phyloP scores from a whole-genome alignment of 2,113 vertebrate species.

The Tragelaphus strepsiceros region DNA sequence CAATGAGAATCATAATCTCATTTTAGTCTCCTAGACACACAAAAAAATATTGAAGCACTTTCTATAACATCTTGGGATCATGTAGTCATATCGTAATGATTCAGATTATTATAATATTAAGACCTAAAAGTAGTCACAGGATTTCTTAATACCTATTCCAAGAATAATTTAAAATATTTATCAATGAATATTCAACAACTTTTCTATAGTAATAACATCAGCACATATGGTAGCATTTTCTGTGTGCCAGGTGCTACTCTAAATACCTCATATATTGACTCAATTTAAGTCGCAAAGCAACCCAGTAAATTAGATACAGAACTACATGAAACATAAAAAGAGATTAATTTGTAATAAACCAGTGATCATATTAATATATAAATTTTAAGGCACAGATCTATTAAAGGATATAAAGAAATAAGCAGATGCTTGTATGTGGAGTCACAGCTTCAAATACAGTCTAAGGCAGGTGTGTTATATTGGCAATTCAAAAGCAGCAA shows the following conservation, averaged over 20 bases:
- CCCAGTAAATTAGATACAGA: background rate
- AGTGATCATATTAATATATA: background rate
- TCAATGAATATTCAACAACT: background rate
- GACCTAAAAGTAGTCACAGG: background rate
- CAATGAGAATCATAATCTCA: background rate
- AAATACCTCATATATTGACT: background rate
- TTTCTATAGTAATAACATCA: background rate
- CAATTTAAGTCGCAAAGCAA: background rate
- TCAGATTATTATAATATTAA: background rate
- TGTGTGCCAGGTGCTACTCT: background rate
- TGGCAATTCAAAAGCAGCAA: background rate
- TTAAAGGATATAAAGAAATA: background rate
- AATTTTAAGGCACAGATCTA: background rate
- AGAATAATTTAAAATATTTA: constrained; percentile 2
- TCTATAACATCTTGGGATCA: background rate
- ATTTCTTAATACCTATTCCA: background rate
- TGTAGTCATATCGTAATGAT: background rate
- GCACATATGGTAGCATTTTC: background rate
- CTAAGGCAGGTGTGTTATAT: background rate
- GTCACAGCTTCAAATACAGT: background rate
- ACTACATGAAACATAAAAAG: background rate
- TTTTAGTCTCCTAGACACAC: background rate
- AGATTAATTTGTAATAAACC: background rate
- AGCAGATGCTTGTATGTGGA: background rate
- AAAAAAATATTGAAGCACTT: background rate